phyloP scores from a whole-genome alignment of 2,888 invertebrate species.

The Caenorhabditis sp. region DNA sequence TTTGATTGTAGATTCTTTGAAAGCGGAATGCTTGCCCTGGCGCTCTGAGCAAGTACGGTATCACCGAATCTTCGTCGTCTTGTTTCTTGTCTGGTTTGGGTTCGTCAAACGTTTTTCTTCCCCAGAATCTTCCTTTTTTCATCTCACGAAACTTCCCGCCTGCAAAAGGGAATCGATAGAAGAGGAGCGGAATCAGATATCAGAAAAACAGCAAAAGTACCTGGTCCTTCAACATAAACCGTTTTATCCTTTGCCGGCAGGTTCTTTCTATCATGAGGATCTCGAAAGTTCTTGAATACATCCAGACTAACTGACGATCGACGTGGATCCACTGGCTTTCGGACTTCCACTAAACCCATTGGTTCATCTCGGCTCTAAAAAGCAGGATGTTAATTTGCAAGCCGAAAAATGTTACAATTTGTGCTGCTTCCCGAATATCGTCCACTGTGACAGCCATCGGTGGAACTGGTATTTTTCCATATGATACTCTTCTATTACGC shows the following conservation, averaged over 20 bases:
- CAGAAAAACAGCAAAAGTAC: constrained; percentile 2
- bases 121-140: constrained; percentile 41
- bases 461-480: constrained; percentile 50
- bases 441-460: constrained; percentile 31
- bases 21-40: constrained; percentile 32
- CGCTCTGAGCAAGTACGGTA: constrained; percentile 22
- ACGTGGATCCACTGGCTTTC: constrained; percentile 33
- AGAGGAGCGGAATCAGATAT: neutral
- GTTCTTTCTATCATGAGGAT: constrained; percentile 40
- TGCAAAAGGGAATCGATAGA: neutral
- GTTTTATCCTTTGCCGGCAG: constrained; percentile 23
- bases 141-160: constrained; percentile 44
- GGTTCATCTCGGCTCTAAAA: constrained; percentile 28
- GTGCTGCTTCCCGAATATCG: constrained; percentile 39
- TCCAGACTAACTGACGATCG: constrained; percentile 40
- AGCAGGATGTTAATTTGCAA: constrained; percentile 1
- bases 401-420: too few relatives aligned
- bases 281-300: constrained; percentile 42
- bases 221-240: constrained; percentile 38
- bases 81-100: constrained; percentile 6
- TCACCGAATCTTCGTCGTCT: constrained; percentile 23
- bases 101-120: neutral
- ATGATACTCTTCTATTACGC: constrained; percentile 37
- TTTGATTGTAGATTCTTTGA: constrained; percentile 30
- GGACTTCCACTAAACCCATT: neutral